phyloP scores from a whole-genome alignment of 2,113 vertebrate species.

The Diglossa brunneiventris region DNA sequence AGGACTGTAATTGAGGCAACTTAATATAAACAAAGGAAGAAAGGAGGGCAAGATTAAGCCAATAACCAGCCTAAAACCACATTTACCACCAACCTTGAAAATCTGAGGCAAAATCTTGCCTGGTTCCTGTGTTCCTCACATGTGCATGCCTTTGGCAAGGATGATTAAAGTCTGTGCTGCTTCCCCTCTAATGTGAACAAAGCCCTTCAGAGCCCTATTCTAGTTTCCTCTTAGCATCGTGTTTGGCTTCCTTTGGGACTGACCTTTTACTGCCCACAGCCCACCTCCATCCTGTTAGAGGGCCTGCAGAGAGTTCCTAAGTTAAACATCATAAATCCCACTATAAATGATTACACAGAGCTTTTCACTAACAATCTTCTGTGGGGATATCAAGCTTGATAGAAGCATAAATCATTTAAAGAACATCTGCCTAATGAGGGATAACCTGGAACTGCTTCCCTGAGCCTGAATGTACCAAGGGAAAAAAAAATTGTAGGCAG shows the following conservation, averaged over 20 bases:
- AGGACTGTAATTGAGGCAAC: background rate
- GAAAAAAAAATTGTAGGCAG: background rate
- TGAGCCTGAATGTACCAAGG: background rate
- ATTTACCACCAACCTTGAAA: background rate
- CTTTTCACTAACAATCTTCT: conserved; percentile 70
- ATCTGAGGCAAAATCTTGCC: background rate
- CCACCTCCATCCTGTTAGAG: conserved; percentile 47
- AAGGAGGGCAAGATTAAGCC: background rate
- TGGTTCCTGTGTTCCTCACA: background rate
- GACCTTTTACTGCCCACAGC: conserved; percentile 49
- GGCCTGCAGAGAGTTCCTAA: conserved; percentile 53
- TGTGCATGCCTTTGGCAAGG: background rate
- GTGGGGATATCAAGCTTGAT: conserved; percentile 62
- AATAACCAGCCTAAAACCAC: background rate
- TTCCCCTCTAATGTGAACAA: conserved; percentile 36
- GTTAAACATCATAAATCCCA: conserved; percentile 70
- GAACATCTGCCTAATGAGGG: conserved; percentile 63
- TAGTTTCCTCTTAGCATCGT: background rate
- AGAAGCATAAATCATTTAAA: conserved; percentile 70
- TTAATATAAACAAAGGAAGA: background rate
- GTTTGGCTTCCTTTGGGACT: conserved; percentile 40
- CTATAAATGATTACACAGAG: conserved; percentile 68
- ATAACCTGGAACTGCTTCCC: conserved; percentile 53
- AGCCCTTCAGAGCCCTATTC: conserved; percentile 25
- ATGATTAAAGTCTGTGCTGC: conserved; percentile 45